phyloP scores from a whole-genome alignment of 2,113 vertebrate genomes.

The Oreochromis tanganicae region DNA sequence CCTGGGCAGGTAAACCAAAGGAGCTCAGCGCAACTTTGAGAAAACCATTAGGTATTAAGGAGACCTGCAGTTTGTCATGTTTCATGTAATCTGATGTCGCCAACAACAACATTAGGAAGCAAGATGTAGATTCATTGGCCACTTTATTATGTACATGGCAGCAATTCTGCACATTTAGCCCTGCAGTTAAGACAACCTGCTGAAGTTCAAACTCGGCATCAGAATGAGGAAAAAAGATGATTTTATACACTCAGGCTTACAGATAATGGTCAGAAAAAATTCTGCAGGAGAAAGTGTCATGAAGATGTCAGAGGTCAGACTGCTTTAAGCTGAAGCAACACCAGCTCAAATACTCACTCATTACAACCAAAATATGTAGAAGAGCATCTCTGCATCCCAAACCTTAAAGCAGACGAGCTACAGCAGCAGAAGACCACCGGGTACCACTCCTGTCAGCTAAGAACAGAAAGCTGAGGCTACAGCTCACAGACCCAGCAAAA shows the following conservation, averaged over 20 bases:
- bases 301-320: neutral
- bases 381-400: neutral
- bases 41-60: accelerated
- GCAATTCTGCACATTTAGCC: neutral
- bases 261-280: neutral
- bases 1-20: neutral
- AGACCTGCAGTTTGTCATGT: accelerated
- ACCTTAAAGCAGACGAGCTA: accelerated
- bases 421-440: neutral
- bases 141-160: neutral
- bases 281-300: accelerated
- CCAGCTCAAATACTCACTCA: neutral
- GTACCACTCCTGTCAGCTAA: neutral
- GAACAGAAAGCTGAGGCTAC: neutral
- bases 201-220: neutral
- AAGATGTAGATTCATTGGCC: neutral
- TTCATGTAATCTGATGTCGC: neutral
- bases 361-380: neutral
- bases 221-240: neutral
- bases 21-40: neutral
- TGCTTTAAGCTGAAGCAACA: neutral
- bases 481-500: neutral
- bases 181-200: neutral
- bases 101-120: neutral
- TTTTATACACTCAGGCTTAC: neutral